Conservation (phyloP, 2,888 invertebrate genomes). For the Drepanosiphum platanoidis region DNA sequence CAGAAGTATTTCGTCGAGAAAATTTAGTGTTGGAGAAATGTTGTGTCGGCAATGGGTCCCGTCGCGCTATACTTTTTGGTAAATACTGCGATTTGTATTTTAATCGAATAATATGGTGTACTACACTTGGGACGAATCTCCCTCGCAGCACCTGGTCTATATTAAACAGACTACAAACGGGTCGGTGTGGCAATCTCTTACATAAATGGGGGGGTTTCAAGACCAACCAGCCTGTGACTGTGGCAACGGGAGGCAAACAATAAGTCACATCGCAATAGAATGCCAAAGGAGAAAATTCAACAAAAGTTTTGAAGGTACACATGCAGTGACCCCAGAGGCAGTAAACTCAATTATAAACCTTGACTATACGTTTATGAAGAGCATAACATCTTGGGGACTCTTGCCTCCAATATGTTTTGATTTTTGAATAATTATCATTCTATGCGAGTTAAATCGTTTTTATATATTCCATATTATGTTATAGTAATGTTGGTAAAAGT, state of each 20-base stretch:
- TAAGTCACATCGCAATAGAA: not conserved
- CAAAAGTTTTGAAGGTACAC: not conserved
- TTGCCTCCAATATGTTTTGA: not conserved
- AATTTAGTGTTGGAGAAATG: no score
- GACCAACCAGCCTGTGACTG: not conserved
- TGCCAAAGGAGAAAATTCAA: not conserved
- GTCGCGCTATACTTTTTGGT: no score
- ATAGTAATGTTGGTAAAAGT: no score
- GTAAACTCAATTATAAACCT: not conserved
- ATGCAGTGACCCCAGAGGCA: not conserved
- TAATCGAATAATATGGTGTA: no score
- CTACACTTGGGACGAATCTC: slow-evolving; percentile 10
- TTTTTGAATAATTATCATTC: not conserved
- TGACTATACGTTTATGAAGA: not conserved
- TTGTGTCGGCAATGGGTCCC: no score
- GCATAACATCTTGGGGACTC: no score
- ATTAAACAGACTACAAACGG: not conserved
- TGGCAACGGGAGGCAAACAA: not conserved
- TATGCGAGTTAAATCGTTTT: no score
- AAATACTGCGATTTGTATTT: no score
- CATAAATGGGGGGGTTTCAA: not conserved
- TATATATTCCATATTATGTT: no score
- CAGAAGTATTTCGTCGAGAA: no score
- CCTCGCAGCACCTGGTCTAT: slow-evolving; percentile 8
- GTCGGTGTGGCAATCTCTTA: not conserved